phyloP scores from a whole-genome alignment of 1,140 invertebrate species.

The Probaryconus sp. region DNA sequence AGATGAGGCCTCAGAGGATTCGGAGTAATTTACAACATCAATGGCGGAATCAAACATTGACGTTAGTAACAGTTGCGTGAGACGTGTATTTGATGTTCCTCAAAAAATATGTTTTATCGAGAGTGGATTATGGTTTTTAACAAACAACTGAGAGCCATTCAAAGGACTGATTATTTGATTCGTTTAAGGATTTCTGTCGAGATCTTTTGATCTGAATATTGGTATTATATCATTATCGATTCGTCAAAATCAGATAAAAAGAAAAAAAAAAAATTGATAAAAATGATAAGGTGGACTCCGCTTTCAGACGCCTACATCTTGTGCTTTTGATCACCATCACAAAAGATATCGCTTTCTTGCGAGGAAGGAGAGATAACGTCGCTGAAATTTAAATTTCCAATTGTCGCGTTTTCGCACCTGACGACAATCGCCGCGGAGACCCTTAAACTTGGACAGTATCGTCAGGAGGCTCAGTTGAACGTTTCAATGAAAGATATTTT shows the following conservation, averaged over 20 bases:
- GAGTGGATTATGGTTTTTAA: no score
- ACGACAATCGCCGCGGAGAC: constrained; percentile 1
- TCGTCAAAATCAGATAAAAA: constrained; percentile 7
- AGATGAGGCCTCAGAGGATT: no score
- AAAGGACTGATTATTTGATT: no score
- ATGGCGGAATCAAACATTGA: no score
- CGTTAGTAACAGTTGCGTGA: no score
- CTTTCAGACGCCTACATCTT: constrained; percentile 1
- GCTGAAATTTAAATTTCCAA: background rate
- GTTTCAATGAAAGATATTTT: constrained; percentile 19
- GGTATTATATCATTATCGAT: constrained; percentile 17
- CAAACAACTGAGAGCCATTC: no score
- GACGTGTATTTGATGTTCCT: no score
- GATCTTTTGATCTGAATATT: constrained; percentile 1
- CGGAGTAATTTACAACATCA: no score
- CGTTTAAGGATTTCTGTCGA: background rate
- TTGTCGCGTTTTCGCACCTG: constrained; percentile 7
- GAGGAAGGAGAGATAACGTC: background rate
- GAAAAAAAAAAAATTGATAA: constrained; percentile 33
- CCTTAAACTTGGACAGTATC: background rate
- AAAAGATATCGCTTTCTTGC: background rate
- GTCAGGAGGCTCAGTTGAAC: background rate
- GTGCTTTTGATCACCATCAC: background rate
- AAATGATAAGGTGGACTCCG: constrained; percentile 5
- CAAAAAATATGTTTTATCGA: no score